Base-by-base conservation (phyloP, 2,888 invertebrate species). In the Perizoma affinitatum region DNA sequence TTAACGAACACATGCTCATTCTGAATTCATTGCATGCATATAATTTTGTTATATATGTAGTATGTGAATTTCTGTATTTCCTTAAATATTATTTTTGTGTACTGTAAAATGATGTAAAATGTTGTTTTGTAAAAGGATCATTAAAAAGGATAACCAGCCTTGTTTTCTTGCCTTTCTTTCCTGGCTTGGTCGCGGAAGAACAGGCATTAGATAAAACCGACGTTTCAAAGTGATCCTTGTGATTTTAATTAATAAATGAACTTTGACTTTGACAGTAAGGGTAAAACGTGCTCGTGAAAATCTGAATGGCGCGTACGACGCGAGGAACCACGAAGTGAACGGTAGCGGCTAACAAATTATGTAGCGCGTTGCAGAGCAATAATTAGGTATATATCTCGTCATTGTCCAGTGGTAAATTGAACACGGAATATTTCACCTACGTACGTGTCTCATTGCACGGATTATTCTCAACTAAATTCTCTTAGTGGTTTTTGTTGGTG, bases 361-460 rank as follows among this genome's bases (percentile, higher is more conserved):
- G 11, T 55, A 46, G 59, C 49, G 41, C 61, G 44, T 58, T 54
- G 57, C 52, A 53, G 53, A 61, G 55, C 56, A 61, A 61, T 69
- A 69, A 90, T 90, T 86, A 87, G 83, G 80, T 88, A 79, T 80
- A 81, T 75, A 78, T 73, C 74, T 73, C 73, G 73, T 76, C 79
- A 86, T 86, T 88, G 87, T 87, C 80, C 74, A 80, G 76, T 79
- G 54, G 82, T 81, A 87, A 87, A 87, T 88, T 82, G 86, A 82
- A 83, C 82, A 83, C 85, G 83, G 82, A 84, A 83, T 89, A 88
- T 87, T 87, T 86, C 90, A 87, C 88, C 82, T 81, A 44, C 82
- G 85, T 86, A 90, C 89, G 89, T 91, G 91, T 87, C 86, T 87
- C 87, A 90, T 89, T 85, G 88, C 84, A 88, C 86, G 86, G 88